Evolutionary conservation across 1,140 invertebrate species (phyloP).

Genomic region (Acromyrmex echinatior): DNA sequence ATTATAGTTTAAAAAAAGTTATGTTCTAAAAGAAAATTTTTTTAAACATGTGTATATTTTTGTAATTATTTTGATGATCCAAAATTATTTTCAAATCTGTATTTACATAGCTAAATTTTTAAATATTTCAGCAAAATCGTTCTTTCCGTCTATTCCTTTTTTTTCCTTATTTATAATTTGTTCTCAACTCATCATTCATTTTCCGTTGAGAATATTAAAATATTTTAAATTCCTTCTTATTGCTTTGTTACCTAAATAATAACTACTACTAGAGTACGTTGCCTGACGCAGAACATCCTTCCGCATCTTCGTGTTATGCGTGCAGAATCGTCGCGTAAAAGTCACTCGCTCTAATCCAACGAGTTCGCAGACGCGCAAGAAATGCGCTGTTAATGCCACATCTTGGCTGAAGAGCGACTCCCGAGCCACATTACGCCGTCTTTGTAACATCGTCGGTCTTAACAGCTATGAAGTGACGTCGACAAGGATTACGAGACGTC

Average conservation of each 20-base stretch:
- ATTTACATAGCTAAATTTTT: too few species aligned
- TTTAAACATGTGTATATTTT: too few species aligned
- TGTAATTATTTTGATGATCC: too few species aligned
- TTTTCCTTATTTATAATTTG: background rate
- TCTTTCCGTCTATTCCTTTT: background rate
- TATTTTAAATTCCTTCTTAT: background rate
- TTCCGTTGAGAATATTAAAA: background rate
- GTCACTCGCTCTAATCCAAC: conserved; percentile 26
- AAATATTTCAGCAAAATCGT: too few species aligned
- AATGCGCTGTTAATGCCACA: conserved; percentile 49
- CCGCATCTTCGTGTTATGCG: conserved; percentile 3
- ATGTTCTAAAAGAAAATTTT: too few species aligned
- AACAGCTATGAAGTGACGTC: conserved; percentile 48
- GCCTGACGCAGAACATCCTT: background rate
- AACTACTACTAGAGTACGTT: background rate
- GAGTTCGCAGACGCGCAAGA: conserved; percentile 64
- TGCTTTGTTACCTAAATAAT: background rate
- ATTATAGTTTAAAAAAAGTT: too few species aligned
- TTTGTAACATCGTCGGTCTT: conserved; percentile 51
- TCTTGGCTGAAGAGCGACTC: conserved; percentile 30
- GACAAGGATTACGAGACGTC: conserved; percentile 15
- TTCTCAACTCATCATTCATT: background rate
- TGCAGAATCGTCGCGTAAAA: conserved; percentile 19
- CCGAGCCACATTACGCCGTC: conserved; percentile 44
- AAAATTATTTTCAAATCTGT: too few species aligned